A percentile compares a stretch with the other conserved stretches of the same genome.
Evolutionary conservation across 2,113 vertebrate genomes (phyloP).

Genomic region (Lepus europaeus): DNA sequence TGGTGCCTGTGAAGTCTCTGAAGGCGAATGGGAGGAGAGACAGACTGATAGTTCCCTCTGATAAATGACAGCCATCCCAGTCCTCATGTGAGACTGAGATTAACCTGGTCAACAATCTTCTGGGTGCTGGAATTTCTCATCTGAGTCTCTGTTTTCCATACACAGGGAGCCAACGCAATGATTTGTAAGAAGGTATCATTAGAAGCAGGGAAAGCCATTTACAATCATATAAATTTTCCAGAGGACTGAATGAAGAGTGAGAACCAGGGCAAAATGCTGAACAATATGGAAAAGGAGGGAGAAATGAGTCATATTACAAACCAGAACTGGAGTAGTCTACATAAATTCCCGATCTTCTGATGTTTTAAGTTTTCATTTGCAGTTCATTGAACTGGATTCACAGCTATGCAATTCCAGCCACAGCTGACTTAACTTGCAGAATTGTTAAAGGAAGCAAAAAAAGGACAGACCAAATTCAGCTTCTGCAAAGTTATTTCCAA

Average conservation of each 20-base stretch:
- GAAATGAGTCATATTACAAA: not conserved
- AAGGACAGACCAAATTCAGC: not conserved
- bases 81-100: not conserved
- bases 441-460: not conserved
- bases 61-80: not conserved
- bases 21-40: not conserved
- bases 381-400: not conserved
- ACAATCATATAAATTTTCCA: not conserved
- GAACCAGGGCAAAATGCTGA: not conserved
- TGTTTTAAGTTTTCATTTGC: not conserved
- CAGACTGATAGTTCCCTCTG: not conserved
- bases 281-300: too few relatives aligned
- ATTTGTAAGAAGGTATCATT: not conserved
- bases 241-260: not conserved
- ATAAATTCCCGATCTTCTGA: not conserved
- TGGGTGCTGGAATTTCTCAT: not conserved
- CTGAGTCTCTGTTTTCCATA: not conserved
- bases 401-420: not conserved
- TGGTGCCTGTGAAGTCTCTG: not conserved
- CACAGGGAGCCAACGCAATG: not conserved
- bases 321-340: not conserved
- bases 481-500: not conserved
- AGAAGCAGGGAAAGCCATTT: not conserved
- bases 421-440: not conserved
- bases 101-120: not conserved